These are phyloP conservation scores for Aurelia sp. DNA, from an alignment of 30 jellyfish, hydroid and myxozoan species.

Conservation along the genomic window DNA sequence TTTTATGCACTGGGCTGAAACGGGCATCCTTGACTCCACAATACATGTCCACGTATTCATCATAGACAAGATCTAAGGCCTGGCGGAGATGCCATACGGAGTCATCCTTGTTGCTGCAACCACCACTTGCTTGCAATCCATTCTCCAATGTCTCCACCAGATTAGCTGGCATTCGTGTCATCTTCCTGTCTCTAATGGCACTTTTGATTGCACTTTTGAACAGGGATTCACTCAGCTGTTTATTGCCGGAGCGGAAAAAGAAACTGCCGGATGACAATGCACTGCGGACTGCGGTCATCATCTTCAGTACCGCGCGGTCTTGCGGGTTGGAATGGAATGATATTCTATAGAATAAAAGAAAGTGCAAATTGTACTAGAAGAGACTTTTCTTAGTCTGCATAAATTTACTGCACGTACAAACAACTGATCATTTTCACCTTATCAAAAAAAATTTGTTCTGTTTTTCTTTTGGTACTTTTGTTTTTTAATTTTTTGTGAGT, in stretches of 20 bases:
- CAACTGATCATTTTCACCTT: too few relatives aligned
- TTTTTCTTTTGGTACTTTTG: too few relatives aligned
- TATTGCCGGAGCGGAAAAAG: conserved; percentile 35
- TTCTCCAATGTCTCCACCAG: conserved; percentile 43
- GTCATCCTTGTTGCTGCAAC: conserved; percentile 13
- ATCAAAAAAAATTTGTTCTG: too few relatives aligned
- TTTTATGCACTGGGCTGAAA: conserved; percentile 63
- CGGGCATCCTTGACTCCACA: conserved; percentile 67
- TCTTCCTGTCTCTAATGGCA: conserved; percentile 39
- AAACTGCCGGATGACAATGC: conserved; percentile 48
- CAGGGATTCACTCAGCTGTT: conserved; percentile 35
- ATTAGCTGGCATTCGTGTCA: conserved; percentile 47
- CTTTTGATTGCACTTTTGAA: conserved; percentile 52
- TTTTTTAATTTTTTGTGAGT: too few relatives aligned
- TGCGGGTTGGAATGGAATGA: conserved; percentile 73
- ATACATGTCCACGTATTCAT: conserved; percentile 69
- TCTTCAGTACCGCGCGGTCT: conserved; percentile 67
- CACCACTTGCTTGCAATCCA: conserved; percentile 28
- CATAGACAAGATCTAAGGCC: conserved; percentile 72
- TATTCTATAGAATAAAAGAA: conserved; percentile 7
- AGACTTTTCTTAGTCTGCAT: too few relatives aligned
- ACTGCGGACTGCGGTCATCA: conserved; percentile 64
- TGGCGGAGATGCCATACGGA: conserved; percentile 73
- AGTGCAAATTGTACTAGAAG: too few relatives aligned
- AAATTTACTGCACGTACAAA: too few relatives aligned